phyloP scores from a whole-genome alignment of 2,113 vertebrate genomes.

The Pangasianodon gigas region DNA sequence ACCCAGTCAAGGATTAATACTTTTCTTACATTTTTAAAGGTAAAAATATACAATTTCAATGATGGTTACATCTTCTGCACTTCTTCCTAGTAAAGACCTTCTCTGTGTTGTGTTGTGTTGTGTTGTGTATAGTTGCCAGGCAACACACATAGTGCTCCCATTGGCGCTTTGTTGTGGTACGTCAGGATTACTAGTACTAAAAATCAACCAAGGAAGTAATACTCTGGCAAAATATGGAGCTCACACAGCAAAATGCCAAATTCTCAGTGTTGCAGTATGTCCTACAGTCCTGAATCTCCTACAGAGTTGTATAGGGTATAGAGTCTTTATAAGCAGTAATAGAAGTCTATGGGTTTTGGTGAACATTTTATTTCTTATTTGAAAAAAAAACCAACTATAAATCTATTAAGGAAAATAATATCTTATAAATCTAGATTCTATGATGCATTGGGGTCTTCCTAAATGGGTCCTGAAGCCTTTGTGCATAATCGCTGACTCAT shows the following conservation, averaged over 20 bases:
- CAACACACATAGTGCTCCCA: not conserved
- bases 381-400: not conserved
- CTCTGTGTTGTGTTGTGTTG: slow-evolving; percentile 16
- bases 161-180: not conserved
- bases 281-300: not conserved
- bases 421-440: not conserved
- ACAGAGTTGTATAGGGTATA: not conserved
- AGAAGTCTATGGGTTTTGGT: not conserved
- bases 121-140: slow-evolving; percentile 24
- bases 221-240: not conserved
- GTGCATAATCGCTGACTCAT: not conserved
- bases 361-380: not conserved
- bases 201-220: not conserved
- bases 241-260: not conserved
- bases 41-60: not conserved
- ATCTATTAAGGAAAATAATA: not conserved
- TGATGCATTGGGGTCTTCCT: not conserved
- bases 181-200: not conserved
- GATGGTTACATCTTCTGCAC: not conserved
- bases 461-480: not conserved
- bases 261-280: not conserved
- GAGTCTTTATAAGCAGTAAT: not conserved
- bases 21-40: not conserved
- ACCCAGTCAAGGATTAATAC: not conserved
- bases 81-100: not conserved